Conservation (phyloP, 2,888 invertebrate species). For the Xestia c-nigrum region DNA sequence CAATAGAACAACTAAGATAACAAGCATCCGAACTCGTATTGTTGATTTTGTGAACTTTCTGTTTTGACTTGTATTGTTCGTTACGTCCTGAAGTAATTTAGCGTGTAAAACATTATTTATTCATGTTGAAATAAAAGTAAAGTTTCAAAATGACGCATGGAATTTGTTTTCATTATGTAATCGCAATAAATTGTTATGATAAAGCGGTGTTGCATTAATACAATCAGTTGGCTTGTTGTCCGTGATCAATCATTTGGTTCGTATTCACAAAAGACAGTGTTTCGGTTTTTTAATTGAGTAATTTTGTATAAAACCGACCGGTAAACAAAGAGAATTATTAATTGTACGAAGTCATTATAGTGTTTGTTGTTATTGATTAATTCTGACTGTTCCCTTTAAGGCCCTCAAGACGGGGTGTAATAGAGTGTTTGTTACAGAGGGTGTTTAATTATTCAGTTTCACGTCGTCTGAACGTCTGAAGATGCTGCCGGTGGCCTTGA, state of each 20-base stretch:
- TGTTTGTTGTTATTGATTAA: constrained; percentile 46
- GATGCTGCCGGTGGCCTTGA: constrained; percentile 50
- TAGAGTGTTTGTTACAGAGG: constrained; percentile 46
- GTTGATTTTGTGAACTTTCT: constrained; percentile 66
- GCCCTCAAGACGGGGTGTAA: constrained; percentile 31
- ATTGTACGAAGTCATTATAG: constrained; percentile 18
- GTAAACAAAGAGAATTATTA: constrained; percentile 5
- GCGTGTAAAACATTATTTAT: constrained; percentile 36
- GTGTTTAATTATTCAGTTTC: constrained; percentile 49
- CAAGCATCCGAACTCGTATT: constrained; percentile 61
- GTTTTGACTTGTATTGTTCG: constrained; percentile 24
- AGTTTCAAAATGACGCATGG: constrained; percentile 42
- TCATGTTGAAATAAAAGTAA: constrained; percentile 25
- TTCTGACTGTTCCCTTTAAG: constrained; percentile 31
- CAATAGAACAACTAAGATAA: constrained; percentile 68
- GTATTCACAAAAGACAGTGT: constrained; percentile 34
- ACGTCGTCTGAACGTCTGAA: constrained; percentile 42
- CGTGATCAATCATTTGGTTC: constrained; percentile 45
- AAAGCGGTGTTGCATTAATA: constrained; percentile 49
- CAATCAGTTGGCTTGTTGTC: constrained; percentile 46
- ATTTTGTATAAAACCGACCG: constrained; percentile 12
- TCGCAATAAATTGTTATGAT: constrained; percentile 46
- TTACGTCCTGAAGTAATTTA: constrained; percentile 32
- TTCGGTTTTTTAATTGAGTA: constrained; percentile 30
- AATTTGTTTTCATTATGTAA: constrained; percentile 49